These are phyloP conservation scores for Hemiscyllium ocellatum DNA, from an alignment of 2,113 vertebrate species.

Conservation along the genomic window DNA sequence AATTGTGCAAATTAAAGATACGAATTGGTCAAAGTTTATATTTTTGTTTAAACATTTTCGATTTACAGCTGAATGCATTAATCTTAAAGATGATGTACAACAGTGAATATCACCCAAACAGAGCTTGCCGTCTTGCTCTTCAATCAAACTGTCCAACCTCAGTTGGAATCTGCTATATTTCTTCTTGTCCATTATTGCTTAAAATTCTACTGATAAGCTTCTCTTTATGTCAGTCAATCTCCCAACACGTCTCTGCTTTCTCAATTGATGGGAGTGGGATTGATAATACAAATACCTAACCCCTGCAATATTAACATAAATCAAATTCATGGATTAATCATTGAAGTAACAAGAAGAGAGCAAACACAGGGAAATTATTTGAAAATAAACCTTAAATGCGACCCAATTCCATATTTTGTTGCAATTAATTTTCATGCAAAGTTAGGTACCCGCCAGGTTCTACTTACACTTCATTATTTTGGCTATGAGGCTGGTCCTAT, in stretches of 20 bases:
- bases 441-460: not conserved
- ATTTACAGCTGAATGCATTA: not conserved
- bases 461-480: not conserved
- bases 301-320: not conserved
- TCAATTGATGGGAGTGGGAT: not conserved
- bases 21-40: not conserved
- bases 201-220: not conserved
- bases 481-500: not conserved
- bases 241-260: not conserved
- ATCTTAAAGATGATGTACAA: not conserved
- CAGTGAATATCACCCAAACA: not conserved
- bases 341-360: not conserved
- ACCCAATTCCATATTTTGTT: not conserved
- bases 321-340: not conserved
- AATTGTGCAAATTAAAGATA: not conserved
- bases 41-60: not conserved
- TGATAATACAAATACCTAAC: conserved; percentile 1
- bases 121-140: not conserved
- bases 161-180: too few species aligned
- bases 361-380: not conserved
- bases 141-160: not conserved
- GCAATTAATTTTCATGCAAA: not conserved
- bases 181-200: conserved; percentile 10
- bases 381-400: not conserved
- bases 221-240: not conserved